Evolutionary conservation across 92 coral and sea anemone genomes (phyloP).

Genomic region (Palythoa heliodiscus): DNA sequence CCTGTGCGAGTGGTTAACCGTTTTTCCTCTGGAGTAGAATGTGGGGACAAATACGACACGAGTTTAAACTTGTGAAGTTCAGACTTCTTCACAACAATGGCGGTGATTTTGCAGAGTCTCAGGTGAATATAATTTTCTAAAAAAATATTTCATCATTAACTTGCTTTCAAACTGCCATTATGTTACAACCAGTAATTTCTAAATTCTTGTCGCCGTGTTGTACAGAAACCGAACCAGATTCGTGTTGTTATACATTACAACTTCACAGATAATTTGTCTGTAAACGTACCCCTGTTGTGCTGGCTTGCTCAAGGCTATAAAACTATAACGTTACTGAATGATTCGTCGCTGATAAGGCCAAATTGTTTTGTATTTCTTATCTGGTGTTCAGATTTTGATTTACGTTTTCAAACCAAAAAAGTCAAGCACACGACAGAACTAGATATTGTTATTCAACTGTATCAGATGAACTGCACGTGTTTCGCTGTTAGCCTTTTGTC

Average conservation of each 20-base stretch:
- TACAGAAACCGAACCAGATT: not conserved
- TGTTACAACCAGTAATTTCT: not conserved
- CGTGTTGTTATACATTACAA: not conserved
- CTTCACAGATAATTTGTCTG: not conserved
- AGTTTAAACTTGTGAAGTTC: slow-evolving; percentile 68
- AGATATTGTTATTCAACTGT: not conserved
- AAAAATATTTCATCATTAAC: not conserved
- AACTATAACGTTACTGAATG: not conserved
- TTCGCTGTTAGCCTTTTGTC: not conserved
- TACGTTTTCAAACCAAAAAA: not conserved
- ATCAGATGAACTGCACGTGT: not conserved
- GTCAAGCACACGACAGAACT: not conserved
- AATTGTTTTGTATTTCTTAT: not conserved
- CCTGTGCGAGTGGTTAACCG: not conserved
- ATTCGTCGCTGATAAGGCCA: not conserved
- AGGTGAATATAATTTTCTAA: slow-evolving; percentile 23
- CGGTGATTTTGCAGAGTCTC: slow-evolving; percentile 83
- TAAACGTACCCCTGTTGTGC: not conserved
- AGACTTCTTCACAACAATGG: slow-evolving; percentile 66
- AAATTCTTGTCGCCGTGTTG: not conserved
- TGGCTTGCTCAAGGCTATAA: not conserved
- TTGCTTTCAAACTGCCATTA: not conserved
- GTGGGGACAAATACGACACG: slow-evolving; percentile 50
- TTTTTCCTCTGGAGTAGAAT: not conserved
- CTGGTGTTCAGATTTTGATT: not conserved